These are phyloP conservation scores for Gadus macrocephalus DNA, from an alignment of 2,113 vertebrate genomes.

Conservation along the genomic window DNA sequence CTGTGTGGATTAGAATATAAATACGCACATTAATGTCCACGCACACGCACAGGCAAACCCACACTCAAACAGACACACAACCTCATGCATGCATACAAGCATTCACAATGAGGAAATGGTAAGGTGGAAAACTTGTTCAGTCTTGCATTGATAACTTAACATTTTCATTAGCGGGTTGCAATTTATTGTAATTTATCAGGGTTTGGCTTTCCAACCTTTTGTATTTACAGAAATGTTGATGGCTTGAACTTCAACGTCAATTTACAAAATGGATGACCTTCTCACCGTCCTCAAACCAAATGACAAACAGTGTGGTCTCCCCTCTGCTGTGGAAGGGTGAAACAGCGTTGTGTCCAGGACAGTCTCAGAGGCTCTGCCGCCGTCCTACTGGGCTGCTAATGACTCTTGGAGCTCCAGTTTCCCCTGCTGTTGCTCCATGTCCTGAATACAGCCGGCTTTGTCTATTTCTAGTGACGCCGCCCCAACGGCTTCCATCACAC, in stretches of 20 bases:
- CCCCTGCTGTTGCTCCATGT: slow-evolving; percentile 3
- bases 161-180: no score
- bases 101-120: background rate
- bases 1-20: background rate
- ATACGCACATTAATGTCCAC: background rate
- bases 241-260: no score
- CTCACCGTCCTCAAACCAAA: no score
- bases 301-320: no score
- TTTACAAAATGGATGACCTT: no score
- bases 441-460: slow-evolving; percentile 7
- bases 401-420: slow-evolving; percentile 39
- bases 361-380: slow-evolving; percentile 18
- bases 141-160: no score
- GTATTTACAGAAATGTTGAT: no score
- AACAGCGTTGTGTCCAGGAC: background rate
- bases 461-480: slow-evolving; percentile 12
- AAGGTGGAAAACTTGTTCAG: no score
- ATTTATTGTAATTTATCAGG: no score
- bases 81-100: background rate
- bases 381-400: slow-evolving; percentile 36
- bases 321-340: background rate
- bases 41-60: background rate
- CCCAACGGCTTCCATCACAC: slow-evolving; percentile 7
- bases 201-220: no score
- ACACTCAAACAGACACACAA: background rate